Conservation (phyloP, 2,113 vertebrate genomes). For the Cyanoliseus patagonus region DNA sequence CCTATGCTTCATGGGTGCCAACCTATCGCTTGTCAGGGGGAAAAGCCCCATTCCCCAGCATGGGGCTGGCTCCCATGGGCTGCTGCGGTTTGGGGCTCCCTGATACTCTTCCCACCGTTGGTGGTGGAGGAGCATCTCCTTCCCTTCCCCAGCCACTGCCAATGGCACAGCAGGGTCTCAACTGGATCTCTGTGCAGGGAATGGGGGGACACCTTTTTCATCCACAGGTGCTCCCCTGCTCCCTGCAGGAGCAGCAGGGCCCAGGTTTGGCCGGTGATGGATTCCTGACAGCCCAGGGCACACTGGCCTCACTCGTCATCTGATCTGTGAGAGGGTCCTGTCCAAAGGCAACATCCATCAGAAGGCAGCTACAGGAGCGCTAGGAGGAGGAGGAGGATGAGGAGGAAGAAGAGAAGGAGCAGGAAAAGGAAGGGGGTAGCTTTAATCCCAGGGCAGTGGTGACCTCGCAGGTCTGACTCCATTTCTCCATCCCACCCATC, state of each 20-base stretch:
- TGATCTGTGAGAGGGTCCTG: background rate
- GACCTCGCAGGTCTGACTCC: background rate
- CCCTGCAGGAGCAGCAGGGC: background rate
- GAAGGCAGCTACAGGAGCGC: background rate
- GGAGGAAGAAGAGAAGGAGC: background rate
- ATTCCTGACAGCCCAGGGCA: constrained; percentile 45
- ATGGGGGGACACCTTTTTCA: background rate
- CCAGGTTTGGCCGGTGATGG: background rate
- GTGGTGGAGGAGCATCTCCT: background rate
- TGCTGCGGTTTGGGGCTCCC: background rate
- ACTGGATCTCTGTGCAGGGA: background rate
- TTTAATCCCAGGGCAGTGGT: background rate
- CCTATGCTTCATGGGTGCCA: fast-evolving
- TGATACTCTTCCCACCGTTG: fast-evolving
- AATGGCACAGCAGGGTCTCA: fast-evolving
- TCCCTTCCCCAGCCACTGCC: background rate
- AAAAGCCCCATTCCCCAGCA: fast-evolving
- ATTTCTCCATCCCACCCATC: background rate
- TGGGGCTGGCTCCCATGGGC: background rate
- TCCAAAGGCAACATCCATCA: constrained; percentile 61
- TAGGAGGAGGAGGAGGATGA: background rate
- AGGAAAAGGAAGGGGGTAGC: background rate
- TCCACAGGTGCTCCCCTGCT: background rate
- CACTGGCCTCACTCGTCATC: background rate
- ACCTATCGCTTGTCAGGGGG: background rate